phyloP scores from a whole-genome alignment of 2,797 vertebrate genomes.

The Typhlichthys eigenmanni region DNA sequence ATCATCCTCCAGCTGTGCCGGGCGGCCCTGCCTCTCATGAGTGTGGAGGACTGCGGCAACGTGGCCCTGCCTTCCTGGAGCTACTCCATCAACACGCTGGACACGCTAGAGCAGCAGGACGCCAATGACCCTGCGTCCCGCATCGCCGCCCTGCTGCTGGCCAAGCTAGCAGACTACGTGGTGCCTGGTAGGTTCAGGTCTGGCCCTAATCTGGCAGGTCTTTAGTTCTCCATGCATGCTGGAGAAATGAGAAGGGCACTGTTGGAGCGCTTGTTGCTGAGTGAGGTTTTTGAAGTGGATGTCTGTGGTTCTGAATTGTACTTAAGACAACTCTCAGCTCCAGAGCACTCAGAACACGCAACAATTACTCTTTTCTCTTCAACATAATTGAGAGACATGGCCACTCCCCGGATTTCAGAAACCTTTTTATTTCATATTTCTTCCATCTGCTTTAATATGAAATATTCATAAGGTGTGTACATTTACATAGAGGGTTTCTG shows the following conservation, averaged over 20 bases:
- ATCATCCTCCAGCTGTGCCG: slow-evolving; percentile 97
- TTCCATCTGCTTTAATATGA: not conserved
- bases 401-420: not conserved
- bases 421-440: too few relatives aligned
- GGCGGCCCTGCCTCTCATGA: slow-evolving; percentile 96
- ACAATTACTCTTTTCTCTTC: not conserved
- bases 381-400: not conserved
- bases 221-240: not conserved
- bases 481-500: not conserved
- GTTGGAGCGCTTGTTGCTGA: not conserved
- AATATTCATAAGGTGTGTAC: not conserved
- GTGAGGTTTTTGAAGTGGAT: not conserved
- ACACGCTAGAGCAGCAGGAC: slow-evolving; percentile 89
- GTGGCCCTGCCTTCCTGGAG: slow-evolving; percentile 97
- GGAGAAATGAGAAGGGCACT: not conserved
- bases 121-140: slow-evolving; percentile 95
- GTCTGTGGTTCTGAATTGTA: not conserved
- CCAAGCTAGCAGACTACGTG: slow-evolving; percentile 96
- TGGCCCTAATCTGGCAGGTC: not conserved
- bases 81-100: slow-evolving; percentile 90
- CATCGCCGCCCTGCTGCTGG: slow-evolving; percentile 91
- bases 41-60: slow-evolving; percentile 96
- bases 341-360: not conserved
- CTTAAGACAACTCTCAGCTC: not conserved
- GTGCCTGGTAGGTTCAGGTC: slow-evolving; percentile 86